Percentiles rank a stretch among this genome's conserved stretches.
Evolutionary conservation across 2,113 vertebrate species (phyloP).

Genomic region (Gobius niger): DNA sequence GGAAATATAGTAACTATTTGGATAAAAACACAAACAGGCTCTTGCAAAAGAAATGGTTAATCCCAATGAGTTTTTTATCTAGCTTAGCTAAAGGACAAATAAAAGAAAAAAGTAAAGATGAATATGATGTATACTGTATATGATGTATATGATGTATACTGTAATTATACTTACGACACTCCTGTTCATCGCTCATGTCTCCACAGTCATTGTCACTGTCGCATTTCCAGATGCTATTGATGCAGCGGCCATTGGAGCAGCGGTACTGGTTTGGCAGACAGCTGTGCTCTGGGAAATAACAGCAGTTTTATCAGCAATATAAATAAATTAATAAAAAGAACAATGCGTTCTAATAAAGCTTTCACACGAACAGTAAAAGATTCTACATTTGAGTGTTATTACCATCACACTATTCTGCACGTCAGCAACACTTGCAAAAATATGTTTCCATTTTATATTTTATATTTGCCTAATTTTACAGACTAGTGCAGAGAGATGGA

Average conservation of each 20-base stretch:
- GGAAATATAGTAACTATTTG: not conserved
- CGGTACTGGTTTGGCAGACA: conserved; percentile 93
- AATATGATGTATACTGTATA: too few species aligned
- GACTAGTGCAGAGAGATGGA: too few species aligned
- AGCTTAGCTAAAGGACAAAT: too few species aligned
- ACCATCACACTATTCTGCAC: not conserved
- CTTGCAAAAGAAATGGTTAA: too few species aligned
- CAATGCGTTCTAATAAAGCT: not conserved
- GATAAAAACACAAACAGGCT: not conserved
- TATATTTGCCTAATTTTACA: not conserved
- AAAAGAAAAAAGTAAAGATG: too few species aligned
- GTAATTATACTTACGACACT: conserved; percentile 86
- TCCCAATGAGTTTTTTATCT: too few species aligned
- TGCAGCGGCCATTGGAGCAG: conserved; percentile 94
- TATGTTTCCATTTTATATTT: not conserved
- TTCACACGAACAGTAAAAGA: not conserved
- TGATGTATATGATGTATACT: too few species aligned
- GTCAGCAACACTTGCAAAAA: not conserved
- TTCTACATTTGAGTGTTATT: not conserved
- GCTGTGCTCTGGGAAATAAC: conserved; percentile 72
- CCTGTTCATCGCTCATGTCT: conserved; percentile 95
- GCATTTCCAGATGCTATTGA: conserved; percentile 97
- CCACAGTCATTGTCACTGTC: conserved; percentile 97
- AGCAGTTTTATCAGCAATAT: not conserved
- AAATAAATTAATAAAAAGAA: not conserved